Conservation (phyloP, 35 echinoderm and acorn worm genomes). For the Holothuria glaberrima region DNA sequence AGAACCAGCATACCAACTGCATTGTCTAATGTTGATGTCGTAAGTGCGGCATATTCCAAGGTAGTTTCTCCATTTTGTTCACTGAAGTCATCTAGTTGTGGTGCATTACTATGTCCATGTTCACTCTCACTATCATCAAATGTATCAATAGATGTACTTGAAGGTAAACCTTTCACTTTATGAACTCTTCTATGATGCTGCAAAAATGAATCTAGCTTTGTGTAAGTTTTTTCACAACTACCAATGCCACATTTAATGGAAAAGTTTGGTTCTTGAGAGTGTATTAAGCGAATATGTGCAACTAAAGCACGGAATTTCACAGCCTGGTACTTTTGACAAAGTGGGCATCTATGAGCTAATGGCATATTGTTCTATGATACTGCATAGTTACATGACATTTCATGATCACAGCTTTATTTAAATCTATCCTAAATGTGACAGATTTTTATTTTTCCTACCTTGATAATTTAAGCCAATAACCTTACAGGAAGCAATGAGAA, state of each 20-base stretch:
- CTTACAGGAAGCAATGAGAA: no score
- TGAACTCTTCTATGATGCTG: background rate
- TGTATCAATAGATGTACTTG: background rate
- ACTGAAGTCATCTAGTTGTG: background rate
- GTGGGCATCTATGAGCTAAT: background rate
- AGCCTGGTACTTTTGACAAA: background rate
- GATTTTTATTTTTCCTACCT: no score
- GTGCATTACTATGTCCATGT: conserved; percentile 1
- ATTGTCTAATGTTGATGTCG: background rate
- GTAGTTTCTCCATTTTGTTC: background rate
- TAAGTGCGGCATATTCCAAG: background rate
- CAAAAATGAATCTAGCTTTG: background rate
- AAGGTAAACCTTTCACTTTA: background rate
- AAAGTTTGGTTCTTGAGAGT: conserved; percentile 13
- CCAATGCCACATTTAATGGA: background rate
- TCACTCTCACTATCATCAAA: conserved; percentile 13
- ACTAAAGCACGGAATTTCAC: background rate
- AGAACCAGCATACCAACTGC: conserved; percentile 4
- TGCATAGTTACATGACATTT: no score
- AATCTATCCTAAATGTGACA: no score
- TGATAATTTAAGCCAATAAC: no score
- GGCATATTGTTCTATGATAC: no score
- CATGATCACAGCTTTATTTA: no score
- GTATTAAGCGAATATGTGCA: background rate
- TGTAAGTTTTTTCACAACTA: conserved; percentile 12